A percentile compares a stretch with the other conserved stretches of the same genome.
Conservation (phyloP, 2,888 invertebrate species). For the Sinelater perroti region DNA sequence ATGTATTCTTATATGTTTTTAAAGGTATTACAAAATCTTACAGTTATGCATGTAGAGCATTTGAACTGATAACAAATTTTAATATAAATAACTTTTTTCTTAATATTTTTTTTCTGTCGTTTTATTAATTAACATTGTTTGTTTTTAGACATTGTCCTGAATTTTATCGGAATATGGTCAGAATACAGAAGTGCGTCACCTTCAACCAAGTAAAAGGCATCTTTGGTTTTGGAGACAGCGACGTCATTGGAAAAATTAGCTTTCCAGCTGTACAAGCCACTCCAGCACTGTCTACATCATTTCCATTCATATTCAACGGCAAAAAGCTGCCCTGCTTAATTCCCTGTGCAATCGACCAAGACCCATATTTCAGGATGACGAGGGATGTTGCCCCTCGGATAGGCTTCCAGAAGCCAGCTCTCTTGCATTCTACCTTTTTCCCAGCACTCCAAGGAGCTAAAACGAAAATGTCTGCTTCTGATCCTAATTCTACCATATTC, state of each 20-base stretch:
- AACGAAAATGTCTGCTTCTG: constrained; percentile 98
- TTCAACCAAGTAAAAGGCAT: constrained; percentile 98
- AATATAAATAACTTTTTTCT: background rate
- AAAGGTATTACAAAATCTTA: no score
- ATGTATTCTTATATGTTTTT: no score
- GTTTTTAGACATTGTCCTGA: constrained; percentile 78
- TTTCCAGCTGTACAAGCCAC: constrained; percentile 98
- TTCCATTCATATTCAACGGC: constrained; percentile 88
- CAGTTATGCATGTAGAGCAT: background rate
- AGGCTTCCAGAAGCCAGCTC: constrained; percentile 86
- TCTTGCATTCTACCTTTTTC: constrained; percentile 74
- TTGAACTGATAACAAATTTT: background rate
- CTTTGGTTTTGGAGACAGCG: constrained; percentile 97
- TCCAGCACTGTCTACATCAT: constrained; percentile 88
- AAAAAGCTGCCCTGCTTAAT: constrained; percentile 85
- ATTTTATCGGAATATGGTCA: constrained; percentile 92
- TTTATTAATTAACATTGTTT: constrained; percentile 29
- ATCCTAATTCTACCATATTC: constrained; percentile 91
- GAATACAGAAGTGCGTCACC: constrained; percentile 94
- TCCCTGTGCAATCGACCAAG: constrained; percentile 99
- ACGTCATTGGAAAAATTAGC: constrained; percentile 94
- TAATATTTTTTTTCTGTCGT: background rate
- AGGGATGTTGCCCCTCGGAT: constrained; percentile 96
- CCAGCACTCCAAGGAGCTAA: constrained; percentile 90
- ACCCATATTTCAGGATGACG: constrained; percentile 99